Base-by-base conservation (phyloP, 1,140 invertebrate species). In the Monochamus saltuarius region DNA sequence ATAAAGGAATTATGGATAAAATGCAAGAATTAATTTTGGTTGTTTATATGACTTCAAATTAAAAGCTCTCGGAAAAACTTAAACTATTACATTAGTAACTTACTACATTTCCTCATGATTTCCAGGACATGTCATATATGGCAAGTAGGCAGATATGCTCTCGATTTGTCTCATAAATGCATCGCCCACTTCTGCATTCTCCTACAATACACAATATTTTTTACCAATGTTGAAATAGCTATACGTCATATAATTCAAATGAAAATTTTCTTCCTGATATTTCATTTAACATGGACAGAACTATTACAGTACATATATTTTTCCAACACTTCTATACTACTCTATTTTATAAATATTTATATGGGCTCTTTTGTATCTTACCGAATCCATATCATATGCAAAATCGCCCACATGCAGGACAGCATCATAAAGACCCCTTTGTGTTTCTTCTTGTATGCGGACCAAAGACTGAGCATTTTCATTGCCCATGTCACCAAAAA, bases 351-450 rank as follows among this genome's bases (percentile, higher is more conserved):
- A n/a, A n/a, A n/a, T n/a, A n/a, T n/a, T n/a, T n/a, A n/a, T n/a
- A n/a, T n/a, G n/a, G n/a, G n/a, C n/a, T n/a, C n/a, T n/a, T n/a
- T n/a, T n/a, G n/a, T n/a, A n/a, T n/a, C 80, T 80, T 79, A 87
- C 86, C 1, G 85, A 81, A 78, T 94, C 80, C 90, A 99, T 92
- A 76, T 98, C 91, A 80, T 98, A 99, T 0, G 95, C 95, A 81
- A 98, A 92, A 83, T 97, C 94, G 0, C 95, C 95, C 59, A 96
- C 91, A 80, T 98, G 95, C 46, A 98, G 81, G 55, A 94, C 87
- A 61, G 90, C 84, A 80, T 98, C 92, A 76, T 93, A 95, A 65
- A 85, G 77, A n/a, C 84, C 89, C 34, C 81, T 78, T 70, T 93
- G 85, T 0, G 88, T 85, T 69, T 97, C 95, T 64, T 89, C 79